These are phyloP conservation scores for Taxidea taxus DNA, from an alignment of 2,113 vertebrate genomes.

Conservation along the genomic window DNA sequence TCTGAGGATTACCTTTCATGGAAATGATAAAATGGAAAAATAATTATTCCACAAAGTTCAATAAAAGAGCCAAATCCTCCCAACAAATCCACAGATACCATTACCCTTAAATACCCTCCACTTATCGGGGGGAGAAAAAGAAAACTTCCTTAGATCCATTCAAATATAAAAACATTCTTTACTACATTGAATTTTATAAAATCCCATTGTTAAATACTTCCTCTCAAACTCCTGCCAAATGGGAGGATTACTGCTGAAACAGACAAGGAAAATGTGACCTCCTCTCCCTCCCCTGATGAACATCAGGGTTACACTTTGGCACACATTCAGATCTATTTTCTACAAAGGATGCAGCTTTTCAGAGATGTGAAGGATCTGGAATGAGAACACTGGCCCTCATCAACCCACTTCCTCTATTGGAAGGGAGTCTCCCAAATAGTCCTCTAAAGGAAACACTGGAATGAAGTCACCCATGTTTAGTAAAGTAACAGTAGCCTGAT, in stretches of 20 bases:
- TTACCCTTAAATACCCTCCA: conserved; percentile 46
- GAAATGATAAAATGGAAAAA: conserved; percentile 58
- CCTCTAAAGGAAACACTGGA: conserved; percentile 76
- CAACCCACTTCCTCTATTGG: conserved; percentile 83
- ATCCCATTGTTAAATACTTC: conserved; percentile 78
- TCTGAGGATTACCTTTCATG: conserved; percentile 30
- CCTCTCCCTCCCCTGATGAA: conserved; percentile 72
- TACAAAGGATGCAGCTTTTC: conserved; percentile 84
- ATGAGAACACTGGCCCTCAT: conserved; percentile 79
- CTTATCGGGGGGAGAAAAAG: background rate
- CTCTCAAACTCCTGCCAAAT: conserved; percentile 69
- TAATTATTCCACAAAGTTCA: conserved; percentile 28
- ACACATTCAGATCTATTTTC: conserved; percentile 75
- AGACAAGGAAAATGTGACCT: conserved; percentile 63
- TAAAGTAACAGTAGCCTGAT: conserved; percentile 64
- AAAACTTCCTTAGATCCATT: conserved; percentile 56
- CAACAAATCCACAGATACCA: conserved; percentile 40
- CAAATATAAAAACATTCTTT: conserved; percentile 69
- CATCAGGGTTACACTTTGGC: conserved; percentile 80
- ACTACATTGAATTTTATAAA: conserved; percentile 73
- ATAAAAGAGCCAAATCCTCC: conserved; percentile 38
- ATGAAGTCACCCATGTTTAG: conserved; percentile 76
- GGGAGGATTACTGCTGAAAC: conserved; percentile 68
- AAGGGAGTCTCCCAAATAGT: conserved; percentile 83
- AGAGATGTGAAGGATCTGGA: conserved; percentile 80